phyloP scores from a whole-genome alignment of 2,113 vertebrate genomes.

The cattle (Bos taurus) region ARS-UCD2.0 NC_037328.1:48984001-48984500 shows the following conservation, averaged over 20 bases:
- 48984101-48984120: background rate
- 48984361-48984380: no score
- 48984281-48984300: background rate
- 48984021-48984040: background rate
- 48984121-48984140: background rate
- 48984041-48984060: background rate
- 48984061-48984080: background rate
- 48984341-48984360: no score
- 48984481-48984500: no score
- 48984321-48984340: no score
- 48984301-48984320: no score
- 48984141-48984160: background rate
- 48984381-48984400: no score
- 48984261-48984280: background rate
- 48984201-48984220: background rate
- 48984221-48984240: background rate
- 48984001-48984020: background rate
- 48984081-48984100: background rate
- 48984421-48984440: no score
- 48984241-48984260: background rate
- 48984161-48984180: background rate
- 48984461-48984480: no score
- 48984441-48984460: no score
- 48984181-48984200: background rate
- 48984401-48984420: no score